Conservation (phyloP, 2,797 vertebrate genomes). For the Bradypodion pumilum region DNA sequence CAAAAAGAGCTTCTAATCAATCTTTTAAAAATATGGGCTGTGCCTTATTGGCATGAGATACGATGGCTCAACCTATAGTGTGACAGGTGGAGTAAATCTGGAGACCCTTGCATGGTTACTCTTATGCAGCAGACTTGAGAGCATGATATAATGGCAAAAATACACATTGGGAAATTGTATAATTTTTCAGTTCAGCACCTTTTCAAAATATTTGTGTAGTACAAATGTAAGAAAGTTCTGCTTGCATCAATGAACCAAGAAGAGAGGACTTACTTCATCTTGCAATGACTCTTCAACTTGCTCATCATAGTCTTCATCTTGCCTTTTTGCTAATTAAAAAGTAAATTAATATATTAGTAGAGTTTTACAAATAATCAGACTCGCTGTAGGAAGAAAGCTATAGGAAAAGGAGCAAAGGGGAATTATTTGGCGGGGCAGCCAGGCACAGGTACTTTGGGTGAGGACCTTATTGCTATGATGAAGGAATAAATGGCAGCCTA, state of each 20-base stretch:
- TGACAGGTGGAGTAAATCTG: not conserved
- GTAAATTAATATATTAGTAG: constrained; percentile 35
- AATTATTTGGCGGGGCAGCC: not conserved
- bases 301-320: constrained; percentile 99
- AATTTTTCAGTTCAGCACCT: not conserved
- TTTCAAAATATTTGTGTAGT: not conserved
- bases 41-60: not conserved
- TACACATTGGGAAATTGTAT: not conserved
- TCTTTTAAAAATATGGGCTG: not conserved
- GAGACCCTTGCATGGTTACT: not conserved
- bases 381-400: constrained; percentile 14
- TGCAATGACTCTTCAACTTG: constrained; percentile 96
- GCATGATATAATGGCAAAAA: not conserved
- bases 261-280: constrained; percentile 85
- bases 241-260: not conserved
- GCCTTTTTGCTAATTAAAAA: constrained; percentile 87
- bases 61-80: not conserved
- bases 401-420: not conserved
- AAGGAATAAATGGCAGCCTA: not conserved
- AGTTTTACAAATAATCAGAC: constrained; percentile 33
- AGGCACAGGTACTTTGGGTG: not conserved
- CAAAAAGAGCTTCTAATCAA: not conserved
- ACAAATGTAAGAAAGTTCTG: constrained; percentile 7
- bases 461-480: not conserved
- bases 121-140: no score